These are phyloP conservation scores for Glyptemys insculpta DNA, from an alignment of 2,797 vertebrate genomes.

Conservation along the genomic window DNA sequence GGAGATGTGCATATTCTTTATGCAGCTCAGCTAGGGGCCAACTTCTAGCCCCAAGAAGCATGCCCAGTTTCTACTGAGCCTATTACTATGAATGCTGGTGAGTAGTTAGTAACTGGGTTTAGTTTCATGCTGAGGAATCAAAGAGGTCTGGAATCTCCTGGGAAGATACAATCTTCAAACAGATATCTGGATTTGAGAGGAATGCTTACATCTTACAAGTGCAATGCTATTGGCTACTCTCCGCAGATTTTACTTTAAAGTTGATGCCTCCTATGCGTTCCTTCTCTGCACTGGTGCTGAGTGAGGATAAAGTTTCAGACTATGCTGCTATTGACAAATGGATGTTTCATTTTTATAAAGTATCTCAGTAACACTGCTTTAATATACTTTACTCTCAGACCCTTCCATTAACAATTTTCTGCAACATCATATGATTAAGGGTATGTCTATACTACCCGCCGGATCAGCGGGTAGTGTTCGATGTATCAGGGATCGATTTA, in stretches of 20 bases:
- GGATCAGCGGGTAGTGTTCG: too few relatives aligned
- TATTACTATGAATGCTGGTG: background rate
- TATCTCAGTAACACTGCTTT: background rate
- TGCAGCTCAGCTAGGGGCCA: background rate
- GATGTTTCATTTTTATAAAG: background rate
- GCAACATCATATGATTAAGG: constrained; percentile 42
- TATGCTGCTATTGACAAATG: background rate
- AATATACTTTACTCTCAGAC: constrained; percentile 15
- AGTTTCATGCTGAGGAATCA: background rate
- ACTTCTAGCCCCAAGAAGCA: background rate
- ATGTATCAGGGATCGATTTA: too few relatives aligned
- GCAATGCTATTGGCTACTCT: background rate
- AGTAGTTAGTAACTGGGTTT: background rate
- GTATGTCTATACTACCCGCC: too few relatives aligned
- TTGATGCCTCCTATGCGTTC: background rate
- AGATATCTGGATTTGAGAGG: background rate
- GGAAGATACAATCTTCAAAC: background rate
- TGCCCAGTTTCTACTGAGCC: background rate
- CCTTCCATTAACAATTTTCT: constrained; percentile 24
- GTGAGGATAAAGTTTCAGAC: background rate
- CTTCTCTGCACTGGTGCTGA: background rate
- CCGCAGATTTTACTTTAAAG: background rate
- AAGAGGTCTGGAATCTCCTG: background rate
- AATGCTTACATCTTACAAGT: background rate
- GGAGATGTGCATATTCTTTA: background rate